These are phyloP conservation scores for Pyrgilauda ruficollis DNA, from an alignment of 2,113 vertebrate genomes.

Conservation along the genomic window DNA sequence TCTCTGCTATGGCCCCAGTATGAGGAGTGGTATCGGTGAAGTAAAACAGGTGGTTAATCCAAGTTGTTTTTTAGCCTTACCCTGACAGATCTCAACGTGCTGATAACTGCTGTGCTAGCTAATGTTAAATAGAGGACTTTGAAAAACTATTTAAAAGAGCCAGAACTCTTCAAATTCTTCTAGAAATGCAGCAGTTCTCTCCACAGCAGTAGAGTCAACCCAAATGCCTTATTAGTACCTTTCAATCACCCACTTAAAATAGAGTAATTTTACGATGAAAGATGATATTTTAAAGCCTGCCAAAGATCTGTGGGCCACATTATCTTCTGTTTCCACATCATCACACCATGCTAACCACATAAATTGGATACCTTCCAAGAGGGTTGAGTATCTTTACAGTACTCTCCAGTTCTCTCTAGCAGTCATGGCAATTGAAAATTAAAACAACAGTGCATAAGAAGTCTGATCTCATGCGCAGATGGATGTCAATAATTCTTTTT, in stretches of 20 bases:
- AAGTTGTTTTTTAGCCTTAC: neutral
- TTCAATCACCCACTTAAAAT: neutral
- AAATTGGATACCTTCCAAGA: neutral
- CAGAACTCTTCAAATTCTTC: neutral
- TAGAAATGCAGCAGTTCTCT: neutral
- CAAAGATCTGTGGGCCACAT: neutral
- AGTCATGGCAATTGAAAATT: neutral
- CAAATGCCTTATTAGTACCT: neutral
- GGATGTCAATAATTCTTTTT: neutral
- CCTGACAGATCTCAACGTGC: neutral
- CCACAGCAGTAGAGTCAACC: neutral
- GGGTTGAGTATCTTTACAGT: neutral
- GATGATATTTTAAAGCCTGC: neutral
- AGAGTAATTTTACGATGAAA: conserved; percentile 21
- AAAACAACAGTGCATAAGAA: neutral
- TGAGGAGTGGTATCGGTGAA: neutral
- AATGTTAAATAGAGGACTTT: neutral
- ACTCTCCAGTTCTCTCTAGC: neutral
- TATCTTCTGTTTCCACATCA: conserved; percentile 25
- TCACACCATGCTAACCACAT: neutral
- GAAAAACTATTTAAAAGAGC: neutral
- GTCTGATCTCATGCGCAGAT: neutral
- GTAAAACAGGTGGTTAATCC: neutral
- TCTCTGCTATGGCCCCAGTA: neutral
- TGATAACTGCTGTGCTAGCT: neutral